A percentile compares a stretch with the other conserved stretches of the same genome.
Evolutionary conservation across 2,113 vertebrate species (phyloP).

Genomic region (Istiophorus platypterus): DNA sequence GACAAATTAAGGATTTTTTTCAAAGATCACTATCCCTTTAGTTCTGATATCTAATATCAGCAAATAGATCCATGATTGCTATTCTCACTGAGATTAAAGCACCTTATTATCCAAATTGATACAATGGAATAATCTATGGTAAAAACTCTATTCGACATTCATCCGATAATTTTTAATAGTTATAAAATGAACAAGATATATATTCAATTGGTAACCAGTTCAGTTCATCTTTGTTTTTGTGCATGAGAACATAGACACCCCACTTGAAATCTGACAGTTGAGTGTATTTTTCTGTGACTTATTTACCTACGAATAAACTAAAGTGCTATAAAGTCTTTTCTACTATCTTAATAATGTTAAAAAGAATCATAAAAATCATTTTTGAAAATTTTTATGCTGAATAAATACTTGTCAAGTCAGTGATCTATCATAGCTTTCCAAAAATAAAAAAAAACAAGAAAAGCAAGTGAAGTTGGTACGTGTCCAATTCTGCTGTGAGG

Average conservation of each 20-base stretch:
- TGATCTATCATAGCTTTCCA: constrained; percentile 22
- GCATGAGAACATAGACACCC: background rate
- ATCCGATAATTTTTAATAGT: background rate
- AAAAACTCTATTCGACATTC: background rate
- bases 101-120: background rate
- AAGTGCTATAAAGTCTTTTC: background rate
- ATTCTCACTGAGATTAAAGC: background rate
- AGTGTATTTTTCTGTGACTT: background rate
- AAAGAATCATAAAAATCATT: background rate
- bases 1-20: background rate
- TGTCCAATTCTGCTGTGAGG: constrained; percentile 46
- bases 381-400: background rate
- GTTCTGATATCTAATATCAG: background rate
- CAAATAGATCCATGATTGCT: background rate
- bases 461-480: constrained; percentile 25
- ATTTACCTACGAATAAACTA: background rate
- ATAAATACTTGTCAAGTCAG: background rate
- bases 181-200: background rate
- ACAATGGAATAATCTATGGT: background rate
- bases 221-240: background rate
- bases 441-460: background rate
- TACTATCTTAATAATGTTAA: background rate
- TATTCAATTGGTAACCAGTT: background rate
- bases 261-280: background rate
- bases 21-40: background rate